Evolutionary conservation across 2,888 invertebrate species (phyloP), one percentile per base, ranked within the genome.

Genomic region (Drosophila robusta): DNA sequence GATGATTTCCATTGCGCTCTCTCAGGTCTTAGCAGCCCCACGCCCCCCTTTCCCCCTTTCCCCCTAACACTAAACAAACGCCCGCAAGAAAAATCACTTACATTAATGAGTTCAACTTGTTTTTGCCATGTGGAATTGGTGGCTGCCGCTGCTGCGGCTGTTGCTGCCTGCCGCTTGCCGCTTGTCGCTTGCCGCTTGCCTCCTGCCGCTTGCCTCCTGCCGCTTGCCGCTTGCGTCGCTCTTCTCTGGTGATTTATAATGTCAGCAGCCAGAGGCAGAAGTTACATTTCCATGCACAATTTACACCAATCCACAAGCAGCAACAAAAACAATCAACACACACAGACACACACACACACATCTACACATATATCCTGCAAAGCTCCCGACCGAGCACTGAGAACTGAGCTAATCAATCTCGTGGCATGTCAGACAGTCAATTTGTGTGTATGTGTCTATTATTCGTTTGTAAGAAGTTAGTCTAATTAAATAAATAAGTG

Each of bases 251-350:
- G 89, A 85, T 85, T 85, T 85, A 85, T 85, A 85, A 85, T 87
- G 88, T 89, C 88, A 85, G 88, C 89, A 87, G 77, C 76, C 88
- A 85, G 69, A 58, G 87, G 85, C 84, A 85, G 89, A 80, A 87
- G 87, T 85, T 87, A 85, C 88, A 85, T 89, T 89, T 85, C 85
- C 85, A 85, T 85, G 89, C 85, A 85, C 85, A 85, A 85, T 85
- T 85, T 85, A 85, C 85, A 85, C 86, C 89, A 87, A 80, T 87
- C 76, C 73, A 74, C 75, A 70, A 69, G 75, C 66, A 56, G 39
- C 56, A 54, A 62, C 71, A 76, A 67, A 67, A 71, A 66, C 78
- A 63, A 78, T 72, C 68, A 71, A 52, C 65, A 45, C 80, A 60
- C 67, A 72, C 22, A 41, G 41, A 18, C 26, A 32, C 24, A 29